Percentiles rank a stretch among this genome's conserved stretches.
Evolutionary conservation across 2,888 invertebrate genomes (phyloP).

Genomic region (Trichopria drosophilae): DNA sequence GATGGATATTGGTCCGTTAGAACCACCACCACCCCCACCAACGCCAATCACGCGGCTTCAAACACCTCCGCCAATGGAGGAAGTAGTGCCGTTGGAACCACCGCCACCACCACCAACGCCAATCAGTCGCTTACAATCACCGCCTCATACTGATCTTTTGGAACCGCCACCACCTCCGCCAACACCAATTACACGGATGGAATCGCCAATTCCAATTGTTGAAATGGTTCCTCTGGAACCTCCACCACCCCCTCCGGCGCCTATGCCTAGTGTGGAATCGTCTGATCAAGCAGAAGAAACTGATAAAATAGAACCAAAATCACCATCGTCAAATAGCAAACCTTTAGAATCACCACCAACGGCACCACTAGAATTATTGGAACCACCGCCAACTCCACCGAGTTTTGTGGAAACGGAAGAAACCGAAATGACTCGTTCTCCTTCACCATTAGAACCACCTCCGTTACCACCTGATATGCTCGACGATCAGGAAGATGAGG

Average conservation of each 20-base stretch:
- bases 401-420: too few species aligned
- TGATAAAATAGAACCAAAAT: too few species aligned
- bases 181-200: not conserved
- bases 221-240: not conserved
- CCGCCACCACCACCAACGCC: slow-evolving; percentile 13
- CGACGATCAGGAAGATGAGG: too few species aligned
- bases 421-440: too few species aligned
- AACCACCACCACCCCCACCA: not conserved
- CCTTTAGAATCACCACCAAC: slow-evolving; percentile 17
- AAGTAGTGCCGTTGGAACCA: not conserved
- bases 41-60: too few species aligned
- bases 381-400: not conserved
- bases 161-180: slow-evolving; percentile 16
- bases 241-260: not conserved
- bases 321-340: not conserved
- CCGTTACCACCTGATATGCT: slow-evolving; percentile 18
- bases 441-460: slow-evolving; percentile 18
- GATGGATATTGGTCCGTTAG: not conserved
- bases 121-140: slow-evolving; percentile 1
- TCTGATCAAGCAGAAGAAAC: too few species aligned
- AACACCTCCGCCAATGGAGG: too few species aligned
- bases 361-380: slow-evolving; percentile 13
- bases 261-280: too few species aligned
- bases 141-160: not conserved
- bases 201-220: not conserved